These are phyloP conservation scores for Toxostoma redivivum DNA, from an alignment of 2,113 vertebrate species.

Conservation along the genomic window DNA sequence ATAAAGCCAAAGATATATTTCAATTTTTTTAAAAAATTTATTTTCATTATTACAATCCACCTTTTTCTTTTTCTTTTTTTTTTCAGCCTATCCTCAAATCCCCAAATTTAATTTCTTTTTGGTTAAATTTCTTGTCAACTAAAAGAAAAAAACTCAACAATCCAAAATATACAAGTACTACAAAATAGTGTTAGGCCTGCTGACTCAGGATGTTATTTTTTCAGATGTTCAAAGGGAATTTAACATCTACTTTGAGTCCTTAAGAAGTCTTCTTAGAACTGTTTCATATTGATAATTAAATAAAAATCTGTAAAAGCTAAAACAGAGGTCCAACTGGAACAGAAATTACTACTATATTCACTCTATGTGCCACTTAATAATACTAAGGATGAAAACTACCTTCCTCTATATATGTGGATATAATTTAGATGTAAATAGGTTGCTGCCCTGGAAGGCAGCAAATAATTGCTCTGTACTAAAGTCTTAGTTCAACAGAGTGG, in stretches of 20 bases:
- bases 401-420: not conserved
- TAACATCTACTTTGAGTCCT: not conserved
- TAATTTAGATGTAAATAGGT: not conserved
- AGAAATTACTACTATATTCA: not conserved
- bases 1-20: not conserved
- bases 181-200: accelerated
- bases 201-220: not conserved
- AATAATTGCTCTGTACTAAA: not conserved
- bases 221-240: not conserved
- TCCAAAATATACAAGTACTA: not conserved
- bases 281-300: not conserved
- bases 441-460: not conserved
- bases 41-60: not conserved
- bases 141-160: not conserved
- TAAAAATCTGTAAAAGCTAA: not conserved
- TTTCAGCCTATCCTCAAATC: accelerated
- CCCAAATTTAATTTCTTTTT: not conserved
- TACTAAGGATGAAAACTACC: not conserved
- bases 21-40: not conserved
- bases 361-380: not conserved
- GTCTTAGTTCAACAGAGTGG: not conserved
- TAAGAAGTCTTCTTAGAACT: not conserved
- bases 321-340: accelerated
- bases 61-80: no score
- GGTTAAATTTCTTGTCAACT: not conserved